Base-by-base conservation (phyloP, 37 sponge, comb jelly and placozoan species). In the Theonella swinhoei region DNA sequence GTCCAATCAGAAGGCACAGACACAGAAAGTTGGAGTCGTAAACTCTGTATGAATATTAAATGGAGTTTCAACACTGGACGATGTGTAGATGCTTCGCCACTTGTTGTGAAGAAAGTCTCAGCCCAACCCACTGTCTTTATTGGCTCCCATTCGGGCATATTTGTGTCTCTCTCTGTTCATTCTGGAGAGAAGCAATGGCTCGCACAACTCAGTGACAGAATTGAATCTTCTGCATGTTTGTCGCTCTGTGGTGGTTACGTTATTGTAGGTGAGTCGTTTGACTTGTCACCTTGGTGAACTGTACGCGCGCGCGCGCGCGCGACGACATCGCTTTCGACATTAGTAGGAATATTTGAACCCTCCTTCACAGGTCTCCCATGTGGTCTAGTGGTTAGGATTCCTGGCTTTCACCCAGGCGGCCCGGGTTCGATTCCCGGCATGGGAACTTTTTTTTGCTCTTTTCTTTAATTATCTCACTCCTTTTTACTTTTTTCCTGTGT, bases 21-120 rank as follows among this genome's bases (percentile, higher is more conserved):
- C n/a, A n/a, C n/a, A n/a, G n/a, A n/a, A n/a, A n/a, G n/a, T n/a
- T n/a, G n/a, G n/a, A n/a, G n/a, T n/a, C n/a, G n/a, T 76, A 47
- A 42, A 4, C 7, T 76, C 60, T 3, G 9, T 8, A 23, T 76
- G 23, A 71, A 39, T 4, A 38, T 81, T 1, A 76, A 36, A 22
- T 96, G 97, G 97, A 59, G 14, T 14, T 76, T 83, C 14, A 65
- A 91, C 68, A 88, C 88, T 4, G 79, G 81, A 0, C 86, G 82
- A 60, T 97, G 97, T 87, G 93, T 97, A 43, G 97, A 97, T 59
- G 88, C 96, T 69, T 97, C 97, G 19, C 97, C 97, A 11, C 64
- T 96, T n/a, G 43, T 96, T 38, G 90, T 88, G 7, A n/a, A 41
- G 30, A 32, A 63, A n/a, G 39, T 31, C 36, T 38, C 61, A 23